Percentiles rank a stretch among this genome's conserved stretches.
Conservation (phyloP, 2,888 invertebrate genomes). For the Agrotis puta region DNA sequence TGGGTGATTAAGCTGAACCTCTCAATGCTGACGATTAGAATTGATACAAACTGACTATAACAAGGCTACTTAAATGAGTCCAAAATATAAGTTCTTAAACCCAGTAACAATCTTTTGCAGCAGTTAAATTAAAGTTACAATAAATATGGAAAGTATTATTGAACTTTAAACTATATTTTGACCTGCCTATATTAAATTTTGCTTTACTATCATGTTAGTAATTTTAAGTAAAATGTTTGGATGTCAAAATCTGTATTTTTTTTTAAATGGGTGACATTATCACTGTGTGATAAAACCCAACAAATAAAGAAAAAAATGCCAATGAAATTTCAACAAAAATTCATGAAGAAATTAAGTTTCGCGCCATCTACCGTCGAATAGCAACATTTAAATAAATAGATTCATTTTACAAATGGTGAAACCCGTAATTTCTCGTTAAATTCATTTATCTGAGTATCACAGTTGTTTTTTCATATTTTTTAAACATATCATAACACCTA, state of each 20-base stretch:
- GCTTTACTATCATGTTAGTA: no score
- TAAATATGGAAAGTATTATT: no score
- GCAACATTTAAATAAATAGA: constrained; percentile 65
- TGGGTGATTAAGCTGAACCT: background rate
- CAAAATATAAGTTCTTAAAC: no score
- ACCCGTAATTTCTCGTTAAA: background rate
- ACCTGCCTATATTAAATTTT: no score
- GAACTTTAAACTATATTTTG: background rate
- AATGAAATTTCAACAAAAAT: background rate
- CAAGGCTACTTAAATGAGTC: no score
- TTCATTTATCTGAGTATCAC: background rate
- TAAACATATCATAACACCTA: background rate
- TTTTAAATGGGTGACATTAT: no score
- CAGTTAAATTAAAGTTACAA: background rate
- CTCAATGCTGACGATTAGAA: background rate
- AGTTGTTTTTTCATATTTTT: background rate
- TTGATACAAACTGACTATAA: background rate
- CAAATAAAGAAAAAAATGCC: no score
- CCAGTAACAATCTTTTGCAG: no score
- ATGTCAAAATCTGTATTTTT: no score
- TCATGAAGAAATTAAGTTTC: constrained; percentile 45
- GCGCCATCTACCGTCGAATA: constrained; percentile 83
- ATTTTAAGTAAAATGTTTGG: no score
- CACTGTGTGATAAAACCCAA: no score
- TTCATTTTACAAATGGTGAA: background rate